Evolutionary conservation across 1,140 invertebrate genomes (phyloP), one percentile per base, ranked within the genome.

Genomic region (Heliconius melpomene): DNA sequence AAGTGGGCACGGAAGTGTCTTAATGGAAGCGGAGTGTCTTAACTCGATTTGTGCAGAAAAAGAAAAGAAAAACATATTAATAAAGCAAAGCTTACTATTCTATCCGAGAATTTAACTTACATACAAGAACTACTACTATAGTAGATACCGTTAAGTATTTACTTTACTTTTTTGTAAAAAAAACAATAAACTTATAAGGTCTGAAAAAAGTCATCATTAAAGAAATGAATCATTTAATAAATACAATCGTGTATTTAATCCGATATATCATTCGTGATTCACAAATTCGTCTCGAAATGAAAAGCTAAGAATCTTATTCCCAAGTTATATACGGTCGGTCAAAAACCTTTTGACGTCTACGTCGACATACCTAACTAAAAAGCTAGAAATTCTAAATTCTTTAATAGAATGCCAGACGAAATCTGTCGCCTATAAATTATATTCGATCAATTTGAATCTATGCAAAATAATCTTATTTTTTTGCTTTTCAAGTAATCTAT

Each of bases 291-390:
- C 60, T 11, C 26, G 3, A 66, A 29, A 66, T 66, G 5, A 29
- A 66, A 29, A 66, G 26, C 29, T 66, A 66, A 66, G 60, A 66
- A 66, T 77, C 75, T 70, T 77, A 77, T 77, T 77, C 38, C 29
- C 75, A 70, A 60, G 54, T 71, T 77, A 7, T 40, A 50, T 11
- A 18, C 29, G 29, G 8, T 18, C 75, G 75, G 75, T 77, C 75
- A 77, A 70, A 26, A 50, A 71, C 75, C 75, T 50, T 32, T 46
- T 26, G 36, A 40, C 36, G 66, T 11, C 50, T 50, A 46, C 60
- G 60, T 76, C 57, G 66, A 18, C 23, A n/a, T 75, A 66, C n/a
- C 7, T 32, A 75, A n/a, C 16, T 32, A 54, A 60, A 66, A 18
- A 66, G 32, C 32, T 38, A 40, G 46, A 77, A 26, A 70, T 70